Evolutionary conservation across 2,888 invertebrate species (phyloP).

Genomic region (Autographa pulchrina): DNA sequence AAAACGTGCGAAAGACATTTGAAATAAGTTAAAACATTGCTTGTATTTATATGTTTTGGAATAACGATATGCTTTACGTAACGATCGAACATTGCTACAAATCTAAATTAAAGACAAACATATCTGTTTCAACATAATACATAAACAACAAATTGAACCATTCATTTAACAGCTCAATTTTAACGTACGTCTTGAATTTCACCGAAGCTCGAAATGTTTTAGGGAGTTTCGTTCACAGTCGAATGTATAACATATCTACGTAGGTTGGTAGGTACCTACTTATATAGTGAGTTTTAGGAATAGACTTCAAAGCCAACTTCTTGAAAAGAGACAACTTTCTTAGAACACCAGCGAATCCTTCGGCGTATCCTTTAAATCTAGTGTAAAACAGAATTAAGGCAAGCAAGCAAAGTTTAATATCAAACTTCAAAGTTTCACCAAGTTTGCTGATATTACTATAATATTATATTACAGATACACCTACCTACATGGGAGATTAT

Average conservation of each 20-base stretch:
- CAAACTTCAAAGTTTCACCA: slow-evolving; percentile 21
- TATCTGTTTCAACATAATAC: no score
- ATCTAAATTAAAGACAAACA: no score
- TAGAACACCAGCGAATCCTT: background rate
- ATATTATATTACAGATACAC: slow-evolving; percentile 24
- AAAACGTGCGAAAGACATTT: no score
- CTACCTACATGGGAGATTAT: slow-evolving; percentile 12
- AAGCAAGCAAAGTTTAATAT: slow-evolving; percentile 34
- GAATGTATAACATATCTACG: background rate
- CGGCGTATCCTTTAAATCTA: slow-evolving; percentile 10
- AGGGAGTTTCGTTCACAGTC: background rate
- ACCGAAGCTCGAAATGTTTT: background rate
- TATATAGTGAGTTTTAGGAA: background rate
- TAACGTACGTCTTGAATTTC: background rate
- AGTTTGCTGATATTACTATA: slow-evolving; percentile 24
- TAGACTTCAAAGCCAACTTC: background rate
- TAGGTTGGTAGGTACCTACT: background rate
- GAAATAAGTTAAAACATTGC: no score
- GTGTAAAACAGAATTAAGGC: slow-evolving; percentile 31
- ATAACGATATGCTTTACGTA: no score
- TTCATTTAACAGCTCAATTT: background rate
- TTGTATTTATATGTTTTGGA: no score
- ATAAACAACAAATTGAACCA: no score
- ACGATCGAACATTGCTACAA: no score
- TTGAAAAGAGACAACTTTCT: background rate